Conservation (phyloP, 2,888 invertebrate genomes). For the Amiota communis region DNA sequence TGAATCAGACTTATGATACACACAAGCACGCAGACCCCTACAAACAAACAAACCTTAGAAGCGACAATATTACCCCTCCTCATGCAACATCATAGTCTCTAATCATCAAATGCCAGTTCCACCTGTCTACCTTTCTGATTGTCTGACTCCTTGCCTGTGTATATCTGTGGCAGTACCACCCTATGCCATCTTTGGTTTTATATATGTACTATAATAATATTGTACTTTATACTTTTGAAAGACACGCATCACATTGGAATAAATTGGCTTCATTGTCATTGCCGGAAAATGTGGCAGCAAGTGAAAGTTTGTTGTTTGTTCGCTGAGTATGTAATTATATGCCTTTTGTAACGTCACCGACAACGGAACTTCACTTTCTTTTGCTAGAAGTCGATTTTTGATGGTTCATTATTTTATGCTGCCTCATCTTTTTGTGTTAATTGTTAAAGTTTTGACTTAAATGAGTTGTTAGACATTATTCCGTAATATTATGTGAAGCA, state of each 20-base stretch:
- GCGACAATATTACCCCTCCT: background rate
- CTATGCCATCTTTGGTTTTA: no score
- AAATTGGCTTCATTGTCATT: conserved; percentile 29
- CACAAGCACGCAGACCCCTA: no score
- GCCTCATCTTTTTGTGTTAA: background rate
- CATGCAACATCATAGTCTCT: background rate
- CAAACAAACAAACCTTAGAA: background rate
- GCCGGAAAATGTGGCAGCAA: conserved; percentile 22
- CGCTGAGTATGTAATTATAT: conserved; percentile 27
- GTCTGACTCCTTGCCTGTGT: background rate
- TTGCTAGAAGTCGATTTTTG: background rate
- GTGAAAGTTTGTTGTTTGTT: conserved; percentile 23
- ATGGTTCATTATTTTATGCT: background rate
- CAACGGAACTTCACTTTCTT: conserved; percentile 3
- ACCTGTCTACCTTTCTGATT: background rate
- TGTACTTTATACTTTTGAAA: background rate
- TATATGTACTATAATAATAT: no score
- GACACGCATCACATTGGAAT: background rate
- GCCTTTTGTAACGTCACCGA: conserved; percentile 10
- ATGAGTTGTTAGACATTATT: background rate
- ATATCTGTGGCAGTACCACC: background rate
- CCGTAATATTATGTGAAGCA: no score
- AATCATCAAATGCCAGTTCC: conserved; percentile 4
- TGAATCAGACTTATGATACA: background rate
- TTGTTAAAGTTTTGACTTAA: conserved; percentile 3